Conservation (phyloP, 2,113 vertebrate species). For the Ariopsis seemanni region DNA sequence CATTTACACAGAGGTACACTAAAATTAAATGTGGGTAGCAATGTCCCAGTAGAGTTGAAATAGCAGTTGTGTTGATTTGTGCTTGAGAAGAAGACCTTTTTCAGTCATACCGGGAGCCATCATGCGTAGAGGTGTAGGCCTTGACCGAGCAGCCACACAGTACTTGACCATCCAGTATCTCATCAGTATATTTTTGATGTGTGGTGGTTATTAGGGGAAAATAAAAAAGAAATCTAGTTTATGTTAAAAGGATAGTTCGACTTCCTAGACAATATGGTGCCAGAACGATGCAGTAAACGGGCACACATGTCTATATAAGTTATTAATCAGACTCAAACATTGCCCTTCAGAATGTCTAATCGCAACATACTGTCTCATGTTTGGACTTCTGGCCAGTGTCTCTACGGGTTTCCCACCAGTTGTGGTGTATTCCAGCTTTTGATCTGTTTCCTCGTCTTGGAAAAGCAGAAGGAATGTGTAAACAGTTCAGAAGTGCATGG, state of each 20-base stretch:
- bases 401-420: constrained; percentile 58
- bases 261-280: constrained; percentile 34
- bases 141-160: neutral
- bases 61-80: neutral
- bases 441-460: constrained; percentile 80
- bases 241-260: constrained; percentile 8
- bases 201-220: constrained; percentile 17
- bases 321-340: constrained; percentile 31
- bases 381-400: constrained; percentile 45
- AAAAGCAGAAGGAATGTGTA: constrained; percentile 66
- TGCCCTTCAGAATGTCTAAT: constrained; percentile 37
- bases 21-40: neutral
- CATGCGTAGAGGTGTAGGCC: neutral
- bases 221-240: constrained; percentile 4
- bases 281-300: constrained; percentile 11
- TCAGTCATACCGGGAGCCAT: constrained; percentile 1
- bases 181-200: neutral
- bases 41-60: neutral
- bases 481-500: constrained; percentile 72
- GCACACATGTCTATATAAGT: constrained; percentile 15
- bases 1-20: neutral
- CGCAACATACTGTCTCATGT: constrained; percentile 6
- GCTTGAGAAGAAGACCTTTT: constrained; percentile 13
- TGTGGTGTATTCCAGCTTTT: constrained; percentile 73
- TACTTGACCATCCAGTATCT: constrained; percentile 14